Conservation (phyloP, 1,140 invertebrate genomes). For the Trichomalopsis sarcophagae region DNA sequence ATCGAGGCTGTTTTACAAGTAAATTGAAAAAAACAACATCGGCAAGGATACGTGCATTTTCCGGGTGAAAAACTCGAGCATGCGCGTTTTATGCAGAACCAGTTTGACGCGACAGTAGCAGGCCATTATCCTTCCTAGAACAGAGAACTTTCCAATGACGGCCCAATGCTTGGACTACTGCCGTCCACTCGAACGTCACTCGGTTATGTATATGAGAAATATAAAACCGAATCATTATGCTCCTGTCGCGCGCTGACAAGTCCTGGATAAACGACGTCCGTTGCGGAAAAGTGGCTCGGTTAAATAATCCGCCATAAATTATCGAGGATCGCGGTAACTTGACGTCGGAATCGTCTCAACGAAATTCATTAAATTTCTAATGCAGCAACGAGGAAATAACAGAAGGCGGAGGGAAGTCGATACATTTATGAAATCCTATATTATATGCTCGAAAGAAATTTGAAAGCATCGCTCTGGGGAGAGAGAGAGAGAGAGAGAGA, state of each 20-base stretch:
- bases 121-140: neutral
- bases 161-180: neutral
- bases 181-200: neutral
- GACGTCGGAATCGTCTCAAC: neutral
- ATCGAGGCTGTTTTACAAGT: too few relatives aligned
- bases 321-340: neutral
- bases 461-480: neutral
- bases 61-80: too few relatives aligned
- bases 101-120: neutral
- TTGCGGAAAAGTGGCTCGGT: neutral
- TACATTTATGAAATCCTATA: constrained; percentile 19
- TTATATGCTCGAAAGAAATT: neutral
- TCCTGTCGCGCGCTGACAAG: neutral
- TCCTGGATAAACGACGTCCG: neutral
- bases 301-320: neutral
- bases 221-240: neutral
- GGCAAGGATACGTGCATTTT: too few relatives aligned
- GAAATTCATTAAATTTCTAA: neutral
- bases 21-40: too few relatives aligned
- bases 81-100: neutral
- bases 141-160: constrained; percentile 9
- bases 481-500: too few relatives aligned
- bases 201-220: neutral
- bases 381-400: neutral
- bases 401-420: neutral